These are phyloP conservation scores for Catalaphyllia jardinei DNA, from an alignment of 64 coral and sea anemone genomes.

Conservation along the genomic window DNA sequence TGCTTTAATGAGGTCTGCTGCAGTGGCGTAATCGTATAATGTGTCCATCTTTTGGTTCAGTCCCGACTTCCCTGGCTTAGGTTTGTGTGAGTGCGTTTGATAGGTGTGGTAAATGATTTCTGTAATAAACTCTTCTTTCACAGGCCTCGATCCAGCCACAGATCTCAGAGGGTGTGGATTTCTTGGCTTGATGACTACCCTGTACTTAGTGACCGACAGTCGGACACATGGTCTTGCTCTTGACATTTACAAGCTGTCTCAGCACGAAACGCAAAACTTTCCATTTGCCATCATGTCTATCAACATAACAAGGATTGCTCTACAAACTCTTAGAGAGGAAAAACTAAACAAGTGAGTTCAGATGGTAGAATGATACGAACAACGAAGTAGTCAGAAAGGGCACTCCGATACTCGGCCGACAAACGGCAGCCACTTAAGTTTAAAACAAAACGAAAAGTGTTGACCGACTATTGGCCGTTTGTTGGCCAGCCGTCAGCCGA, in stretches of 20 bases:
- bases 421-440: too few species aligned
- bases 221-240: constrained; percentile 80
- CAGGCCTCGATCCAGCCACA: constrained; percentile 92
- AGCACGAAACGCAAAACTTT: constrained; percentile 98
- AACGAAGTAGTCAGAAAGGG: too few species aligned
- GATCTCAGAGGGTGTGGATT: constrained; percentile 96
- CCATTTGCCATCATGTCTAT: constrained; percentile 98
- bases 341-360: constrained; percentile 86
- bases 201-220: constrained; percentile 83
- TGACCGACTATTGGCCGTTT: too few species aligned
- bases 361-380: neutral
- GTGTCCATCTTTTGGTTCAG: too few species aligned
- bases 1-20: too few species aligned
- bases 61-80: too few species aligned
- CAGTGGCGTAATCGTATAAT: too few species aligned
- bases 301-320: constrained; percentile 97
- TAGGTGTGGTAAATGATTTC: too few species aligned
- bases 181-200: constrained; percentile 80
- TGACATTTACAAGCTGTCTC: constrained; percentile 93
- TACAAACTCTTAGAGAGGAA: constrained; percentile 92
- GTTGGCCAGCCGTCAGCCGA: too few species aligned
- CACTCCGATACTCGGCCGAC: too few species aligned
- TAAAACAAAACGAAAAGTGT: too few species aligned
- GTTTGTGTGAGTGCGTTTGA: too few species aligned
- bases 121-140: neutral